Base-by-base conservation (phyloP, 2,113 vertebrate species). In the Epinephelus lanceolatus region DNA sequence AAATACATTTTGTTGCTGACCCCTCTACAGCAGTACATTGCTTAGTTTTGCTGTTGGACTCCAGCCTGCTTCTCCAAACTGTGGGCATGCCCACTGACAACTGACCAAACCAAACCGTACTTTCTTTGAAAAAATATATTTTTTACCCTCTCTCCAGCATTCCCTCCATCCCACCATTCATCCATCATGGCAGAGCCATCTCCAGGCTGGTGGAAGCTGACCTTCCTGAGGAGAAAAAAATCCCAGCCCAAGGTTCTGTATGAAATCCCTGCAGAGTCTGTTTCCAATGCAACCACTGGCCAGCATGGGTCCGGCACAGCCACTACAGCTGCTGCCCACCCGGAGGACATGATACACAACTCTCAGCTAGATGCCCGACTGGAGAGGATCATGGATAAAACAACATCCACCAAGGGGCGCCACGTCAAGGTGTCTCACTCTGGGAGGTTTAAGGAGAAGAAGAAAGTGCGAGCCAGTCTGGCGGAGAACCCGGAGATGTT, bases 401-500 rank as follows among this genome's bases (percentile, higher is more conserved):
- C 90, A 62, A 81, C 91, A 0, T 95, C 53, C 84, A 95, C 90
- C 8, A 97, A 96, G 73, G 97, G 97, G 63, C 97, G 97, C n/a
- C 97, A 98, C 0, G 96, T 98, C 72, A 97, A 97, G 80, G 98
- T 99, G 33, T 99, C 98, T 65, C 93, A 98, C 91, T 99, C 98
- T 0, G 98, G 98, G 0, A 96, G 97, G 49, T 98, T 97, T 83
- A 98, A 97, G 84, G 98, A 99, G 93, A 98, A 98, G 94, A 98
- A 97, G 66, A 97, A 96, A 86, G 95, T 97, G 4, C 84, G 97
- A 11, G 86, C 95, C 1, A 96, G 95, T 0, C 86, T 99, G 88
- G 93, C 93, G 0, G 97, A 97, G 84, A 96, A 97, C 37, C 96
- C 97, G 14, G 94, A 90, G 61, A 93, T 98, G 49, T 97, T 97